phyloP scores from a whole-genome alignment of 2,888 invertebrate species.

The Heliconius aoede region DNA sequence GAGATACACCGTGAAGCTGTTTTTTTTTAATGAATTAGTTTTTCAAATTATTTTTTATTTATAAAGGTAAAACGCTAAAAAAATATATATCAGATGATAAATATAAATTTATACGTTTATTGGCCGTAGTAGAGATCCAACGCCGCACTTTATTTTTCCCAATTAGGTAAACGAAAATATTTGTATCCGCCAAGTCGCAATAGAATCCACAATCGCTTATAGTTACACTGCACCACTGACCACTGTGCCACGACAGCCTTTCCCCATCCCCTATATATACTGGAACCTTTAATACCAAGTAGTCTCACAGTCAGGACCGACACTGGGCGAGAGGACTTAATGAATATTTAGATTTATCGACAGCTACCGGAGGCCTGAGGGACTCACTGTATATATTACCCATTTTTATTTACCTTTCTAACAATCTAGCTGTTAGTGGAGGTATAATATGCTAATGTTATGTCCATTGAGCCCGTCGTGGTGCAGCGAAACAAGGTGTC shows the following conservation, averaged over 20 bases:
- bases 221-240: not conserved
- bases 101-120: too few relatives aligned
- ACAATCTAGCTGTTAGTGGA: constrained; percentile 17
- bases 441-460: constrained; percentile 6
- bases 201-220: not conserved
- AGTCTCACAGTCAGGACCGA: constrained; percentile 15
- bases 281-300: not conserved
- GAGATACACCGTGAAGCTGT: too few relatives aligned
- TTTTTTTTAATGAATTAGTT: too few relatives aligned
- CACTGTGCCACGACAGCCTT: not conserved
- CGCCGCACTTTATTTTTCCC: too few relatives aligned
- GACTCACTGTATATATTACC: constrained; percentile 59
- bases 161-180: not conserved
- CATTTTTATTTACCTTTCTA: constrained; percentile 55
- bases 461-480: not conserved
- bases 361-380: constrained; percentile 52
- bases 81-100: too few relatives aligned
- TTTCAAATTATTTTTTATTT: too few relatives aligned
- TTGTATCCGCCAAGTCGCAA: not conserved
- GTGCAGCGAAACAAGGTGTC: not conserved
- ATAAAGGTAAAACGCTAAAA: too few relatives aligned
- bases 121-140: too few relatives aligned
- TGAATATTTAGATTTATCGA: constrained; percentile 69
- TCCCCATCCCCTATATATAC: not conserved
- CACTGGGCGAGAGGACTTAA: constrained; percentile 47